Evolutionary conservation across 1,140 invertebrate species (phyloP).

Genomic region (Druon quercuslanigerum): DNA sequence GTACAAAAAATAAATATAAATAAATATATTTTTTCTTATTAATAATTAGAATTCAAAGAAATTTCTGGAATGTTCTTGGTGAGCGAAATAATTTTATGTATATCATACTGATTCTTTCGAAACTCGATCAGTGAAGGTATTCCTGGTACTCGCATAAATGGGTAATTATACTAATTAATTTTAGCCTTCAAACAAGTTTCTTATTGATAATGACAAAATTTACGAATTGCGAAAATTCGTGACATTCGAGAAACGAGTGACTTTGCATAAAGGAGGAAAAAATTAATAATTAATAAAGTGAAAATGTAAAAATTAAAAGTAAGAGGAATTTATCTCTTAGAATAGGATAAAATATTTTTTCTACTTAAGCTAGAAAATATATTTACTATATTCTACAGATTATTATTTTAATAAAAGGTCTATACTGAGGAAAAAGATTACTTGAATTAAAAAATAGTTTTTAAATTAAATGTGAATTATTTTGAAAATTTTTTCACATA

Average conservation of each 20-base stretch:
- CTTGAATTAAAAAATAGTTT: too few species aligned
- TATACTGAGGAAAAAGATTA: too few species aligned
- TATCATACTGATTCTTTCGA: conserved; percentile 27
- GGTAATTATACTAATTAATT: neutral
- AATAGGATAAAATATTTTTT: too few species aligned
- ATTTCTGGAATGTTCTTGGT: neutral
- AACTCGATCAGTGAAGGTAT: neutral
- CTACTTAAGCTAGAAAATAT: too few species aligned
- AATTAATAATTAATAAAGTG: neutral
- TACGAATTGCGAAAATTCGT: neutral
- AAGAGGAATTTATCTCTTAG: too few species aligned
- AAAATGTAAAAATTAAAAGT: neutral
- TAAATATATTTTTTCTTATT: neutral
- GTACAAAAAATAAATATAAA: too few species aligned
- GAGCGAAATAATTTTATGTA: conserved; percentile 4
- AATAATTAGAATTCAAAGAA: neutral
- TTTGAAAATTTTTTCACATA: too few species aligned
- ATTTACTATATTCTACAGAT: too few species aligned
- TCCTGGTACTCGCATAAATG: neutral
- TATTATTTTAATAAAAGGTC: too few species aligned
- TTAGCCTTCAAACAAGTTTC: conserved; percentile 8
- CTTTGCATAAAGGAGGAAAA: neutral
- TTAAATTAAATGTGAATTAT: too few species aligned
- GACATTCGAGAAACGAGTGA: neutral
- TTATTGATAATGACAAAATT: neutral